Evolutionary conservation across 1,140 invertebrate genomes (phyloP), one percentile per base, ranked within the genome.

Genomic region (Calliopsis andreniformis): DNA sequence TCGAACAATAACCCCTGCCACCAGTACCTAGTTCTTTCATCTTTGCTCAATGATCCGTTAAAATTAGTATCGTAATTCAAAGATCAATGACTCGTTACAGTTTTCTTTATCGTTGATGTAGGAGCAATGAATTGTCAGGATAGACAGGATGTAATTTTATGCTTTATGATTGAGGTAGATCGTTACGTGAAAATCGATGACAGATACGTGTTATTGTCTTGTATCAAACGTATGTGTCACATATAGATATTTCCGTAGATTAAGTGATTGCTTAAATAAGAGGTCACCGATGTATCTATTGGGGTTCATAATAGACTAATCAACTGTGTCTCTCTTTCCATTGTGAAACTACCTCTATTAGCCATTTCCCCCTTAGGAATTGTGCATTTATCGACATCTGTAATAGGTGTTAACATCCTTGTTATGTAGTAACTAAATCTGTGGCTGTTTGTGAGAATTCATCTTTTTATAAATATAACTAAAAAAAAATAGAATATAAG

Each of bases 311-410:
- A 85, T 82, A 59, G 55, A 25, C 42, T 45, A 69, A 82, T 82
- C 58, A 61, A 68, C 82, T 81, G 66, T 66, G 55, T 63, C 23
- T 43, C 51, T 69, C 61, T 72, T 80, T 64, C 59, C 62, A 67
- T 58, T 47, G 56, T 53, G 59, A 64, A 76, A 61, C 78, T 61
- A 70, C 35, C 72, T 72, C 79, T 77, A 85, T 86, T 86, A 76
- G 56, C 56, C 25, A 86, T 84, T 86, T 86, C 85, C 85, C 35
- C 84, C 64, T 63, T 67, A 71, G 59, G 68, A 86, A 86, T 86
- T 84, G 76, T 72, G 64, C 76, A 61, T 66, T 23, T 72, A 70
- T 51, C 43, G 56, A 51, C 56, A 23, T 53, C 28, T 59, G 5
- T 49, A 49, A 59, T 68, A 39, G 43, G 0, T 12, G 39, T 39